phyloP scores from a whole-genome alignment of 1,140 invertebrate genomes.

The Drosophila arizonae region DNA sequence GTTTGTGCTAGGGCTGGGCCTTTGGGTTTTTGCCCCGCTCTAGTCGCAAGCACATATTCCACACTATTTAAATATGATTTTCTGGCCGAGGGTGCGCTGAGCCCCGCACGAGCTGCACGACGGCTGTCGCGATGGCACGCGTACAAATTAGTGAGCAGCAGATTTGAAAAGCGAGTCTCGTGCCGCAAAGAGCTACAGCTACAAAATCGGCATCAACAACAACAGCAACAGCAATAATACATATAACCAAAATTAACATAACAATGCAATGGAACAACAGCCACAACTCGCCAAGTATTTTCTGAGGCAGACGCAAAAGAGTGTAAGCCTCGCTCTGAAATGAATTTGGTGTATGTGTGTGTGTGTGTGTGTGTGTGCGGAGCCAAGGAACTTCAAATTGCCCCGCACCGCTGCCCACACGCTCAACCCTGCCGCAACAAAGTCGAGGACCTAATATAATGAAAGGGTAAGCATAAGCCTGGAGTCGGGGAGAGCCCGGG shows the following conservation, averaged over 20 bases:
- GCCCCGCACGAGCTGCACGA: background rate
- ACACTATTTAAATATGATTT: constrained; percentile 74
- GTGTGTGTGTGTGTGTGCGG: constrained; percentile 20
- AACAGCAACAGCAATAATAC: constrained; percentile 54
- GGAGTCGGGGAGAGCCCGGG: constrained; percentile 9
- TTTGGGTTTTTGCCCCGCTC: background rate
- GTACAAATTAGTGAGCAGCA: constrained; percentile 75
- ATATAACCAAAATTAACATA: constrained; percentile 79
- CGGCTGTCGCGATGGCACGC: constrained; percentile 62
- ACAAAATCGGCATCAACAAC: constrained; percentile 41
- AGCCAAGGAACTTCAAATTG: constrained; percentile 59
- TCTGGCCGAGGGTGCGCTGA: constrained; percentile 2
- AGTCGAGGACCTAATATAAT: constrained; percentile 52
- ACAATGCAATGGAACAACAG: constrained; percentile 55
- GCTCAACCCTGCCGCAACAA: constrained; percentile 1
- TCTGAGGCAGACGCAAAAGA: constrained; percentile 43
- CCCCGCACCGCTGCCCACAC: constrained; percentile 3
- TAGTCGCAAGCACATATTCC: constrained; percentile 33
- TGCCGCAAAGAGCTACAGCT: constrained; percentile 52
- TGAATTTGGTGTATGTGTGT: constrained; percentile 53
- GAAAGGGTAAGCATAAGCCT: constrained; percentile 68
- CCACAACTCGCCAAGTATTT: constrained; percentile 53
- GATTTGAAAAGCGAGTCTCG: constrained; percentile 69
- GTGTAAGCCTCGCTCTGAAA: constrained; percentile 49
- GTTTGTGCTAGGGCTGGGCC: background rate